These are phyloP conservation scores for Hirundo rustica DNA, from an alignment of 2,797 vertebrate species.

Conservation along the genomic window DNA sequence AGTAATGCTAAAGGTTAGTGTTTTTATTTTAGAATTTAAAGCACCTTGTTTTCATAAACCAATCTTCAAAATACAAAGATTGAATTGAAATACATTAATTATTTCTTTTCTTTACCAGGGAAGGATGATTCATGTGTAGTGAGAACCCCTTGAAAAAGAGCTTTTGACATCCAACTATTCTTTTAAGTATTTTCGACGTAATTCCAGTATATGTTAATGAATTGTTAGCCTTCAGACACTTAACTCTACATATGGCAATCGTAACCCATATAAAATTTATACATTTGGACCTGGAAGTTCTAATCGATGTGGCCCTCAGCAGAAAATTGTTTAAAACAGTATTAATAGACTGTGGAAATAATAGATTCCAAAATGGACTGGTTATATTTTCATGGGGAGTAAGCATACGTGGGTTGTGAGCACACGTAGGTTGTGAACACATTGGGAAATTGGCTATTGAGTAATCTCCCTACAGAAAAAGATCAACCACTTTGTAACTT, in stretches of 20 bases:
- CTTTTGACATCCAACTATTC: neutral
- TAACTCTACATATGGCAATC: neutral
- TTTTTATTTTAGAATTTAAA: neutral
- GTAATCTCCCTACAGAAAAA: neutral
- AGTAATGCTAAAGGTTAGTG: neutral
- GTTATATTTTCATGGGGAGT: neutral
- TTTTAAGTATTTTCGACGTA: neutral
- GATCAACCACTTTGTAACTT: neutral
- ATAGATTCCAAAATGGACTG: neutral
- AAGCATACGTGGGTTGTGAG: neutral
- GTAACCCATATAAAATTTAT: neutral
- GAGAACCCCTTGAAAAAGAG: neutral
- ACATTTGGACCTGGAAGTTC: neutral
- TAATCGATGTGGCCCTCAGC: neutral
- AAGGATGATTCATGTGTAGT: neutral
- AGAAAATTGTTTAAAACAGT: neutral
- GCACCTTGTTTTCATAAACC: neutral
- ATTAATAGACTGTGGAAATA: neutral
- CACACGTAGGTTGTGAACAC: neutral
- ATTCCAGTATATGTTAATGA: neutral
- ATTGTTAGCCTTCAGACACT: neutral
- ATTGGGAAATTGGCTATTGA: neutral
- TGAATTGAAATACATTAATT: neutral
- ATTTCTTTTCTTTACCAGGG: neutral
- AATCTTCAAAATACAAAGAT: neutral